Conservation (phyloP, 2,888 invertebrate species). For the Chloroclysta siterata region DNA sequence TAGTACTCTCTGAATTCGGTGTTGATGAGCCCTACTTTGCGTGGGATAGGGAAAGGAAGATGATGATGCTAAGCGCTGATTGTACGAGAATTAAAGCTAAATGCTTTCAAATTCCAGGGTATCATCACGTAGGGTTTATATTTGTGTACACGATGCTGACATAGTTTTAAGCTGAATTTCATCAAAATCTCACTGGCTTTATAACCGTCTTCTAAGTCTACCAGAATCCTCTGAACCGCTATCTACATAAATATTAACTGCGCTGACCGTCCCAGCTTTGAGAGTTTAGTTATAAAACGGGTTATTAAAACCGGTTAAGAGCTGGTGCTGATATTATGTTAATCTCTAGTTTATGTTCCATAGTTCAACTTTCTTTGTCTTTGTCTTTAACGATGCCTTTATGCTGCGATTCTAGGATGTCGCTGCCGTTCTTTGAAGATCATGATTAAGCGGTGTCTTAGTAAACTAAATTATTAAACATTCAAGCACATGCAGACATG, state of each 20-base stretch:
- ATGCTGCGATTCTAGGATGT: neutral
- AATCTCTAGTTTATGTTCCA: slow-evolving; percentile 33
- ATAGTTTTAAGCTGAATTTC: neutral
- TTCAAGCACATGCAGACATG: too few relatives aligned
- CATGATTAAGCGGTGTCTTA: neutral
- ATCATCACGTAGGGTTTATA: neutral
- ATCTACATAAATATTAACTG: slow-evolving; percentile 28
- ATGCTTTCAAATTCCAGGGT: neutral
- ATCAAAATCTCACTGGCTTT: neutral
- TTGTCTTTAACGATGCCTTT: slow-evolving; percentile 27
- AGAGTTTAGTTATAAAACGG: slow-evolving; percentile 35
- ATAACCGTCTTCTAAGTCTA: slow-evolving; percentile 5
- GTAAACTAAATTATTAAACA: too few relatives aligned
- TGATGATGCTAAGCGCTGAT: too few relatives aligned
- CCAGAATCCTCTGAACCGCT: slow-evolving; percentile 11
- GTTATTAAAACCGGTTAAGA: slow-evolving; percentile 36
- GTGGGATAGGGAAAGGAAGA: too few relatives aligned
- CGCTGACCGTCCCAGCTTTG: slow-evolving; percentile 25
- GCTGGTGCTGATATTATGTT: slow-evolving; percentile 38
- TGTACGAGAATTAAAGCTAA: neutral
- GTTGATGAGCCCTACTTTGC: too few relatives aligned
- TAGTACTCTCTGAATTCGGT: too few relatives aligned
- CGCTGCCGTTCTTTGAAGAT: neutral
- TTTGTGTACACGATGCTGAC: neutral
- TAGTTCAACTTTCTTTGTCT: slow-evolving; percentile 38